Evolutionary conservation across 30 jellyfish, hydroid and myxozoan genomes (phyloP).

Genomic region (Turritopsis rubra): DNA sequence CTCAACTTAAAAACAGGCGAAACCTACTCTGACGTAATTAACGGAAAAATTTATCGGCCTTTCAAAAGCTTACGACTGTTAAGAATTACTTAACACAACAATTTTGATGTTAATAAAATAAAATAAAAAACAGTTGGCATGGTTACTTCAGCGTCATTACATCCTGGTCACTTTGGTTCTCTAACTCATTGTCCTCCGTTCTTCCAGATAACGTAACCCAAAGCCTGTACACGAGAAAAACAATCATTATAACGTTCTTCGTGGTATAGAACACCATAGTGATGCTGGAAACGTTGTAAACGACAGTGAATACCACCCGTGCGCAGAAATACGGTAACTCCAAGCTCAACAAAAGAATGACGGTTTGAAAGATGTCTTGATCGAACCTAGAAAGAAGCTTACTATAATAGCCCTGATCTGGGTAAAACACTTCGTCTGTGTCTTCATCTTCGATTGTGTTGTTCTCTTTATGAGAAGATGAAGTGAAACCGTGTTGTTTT

Average conservation of each 20-base stretch:
- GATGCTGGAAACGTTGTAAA: conserved; percentile 21
- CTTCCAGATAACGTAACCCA: conserved; percentile 22
- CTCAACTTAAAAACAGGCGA: too few species aligned
- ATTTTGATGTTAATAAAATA: too few species aligned
- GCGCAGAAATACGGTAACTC: conserved; percentile 22
- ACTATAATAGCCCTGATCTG: neutral
- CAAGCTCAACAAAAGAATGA: conserved; percentile 1
- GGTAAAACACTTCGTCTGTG: neutral
- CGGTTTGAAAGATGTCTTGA: conserved; percentile 18
- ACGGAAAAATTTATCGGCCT: too few species aligned
- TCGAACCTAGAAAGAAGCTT: neutral
- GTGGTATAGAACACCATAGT: conserved; percentile 29
- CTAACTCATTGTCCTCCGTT: neutral
- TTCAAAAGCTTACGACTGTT: too few species aligned
- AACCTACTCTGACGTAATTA: too few species aligned
- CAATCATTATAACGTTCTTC: conserved; percentile 11
- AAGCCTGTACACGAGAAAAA: conserved; percentile 9
- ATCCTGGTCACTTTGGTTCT: neutral
- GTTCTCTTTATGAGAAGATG: neutral
- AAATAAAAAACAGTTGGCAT: neutral
- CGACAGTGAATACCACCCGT: neutral
- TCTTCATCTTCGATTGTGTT: neutral
- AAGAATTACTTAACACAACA: too few species aligned
- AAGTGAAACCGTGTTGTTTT: neutral
- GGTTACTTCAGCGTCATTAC: neutral